These are phyloP conservation scores for Nomada hirtipes DNA, from an alignment of 2,888 invertebrate species.

Conservation along the genomic window DNA sequence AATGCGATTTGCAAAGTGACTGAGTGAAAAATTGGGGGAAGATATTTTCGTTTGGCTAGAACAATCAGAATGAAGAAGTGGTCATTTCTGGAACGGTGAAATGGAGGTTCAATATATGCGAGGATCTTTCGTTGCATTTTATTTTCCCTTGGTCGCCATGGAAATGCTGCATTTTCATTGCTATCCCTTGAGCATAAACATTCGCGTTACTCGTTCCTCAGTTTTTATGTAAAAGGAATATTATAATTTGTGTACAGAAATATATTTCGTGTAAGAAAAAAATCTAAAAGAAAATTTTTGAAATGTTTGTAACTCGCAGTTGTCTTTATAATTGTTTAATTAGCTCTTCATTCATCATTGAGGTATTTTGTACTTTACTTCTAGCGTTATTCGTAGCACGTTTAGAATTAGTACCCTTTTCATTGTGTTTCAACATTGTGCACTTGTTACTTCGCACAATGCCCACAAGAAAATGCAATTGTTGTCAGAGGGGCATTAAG, in stretches of 20 bases:
- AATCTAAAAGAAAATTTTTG: neutral
- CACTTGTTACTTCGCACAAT: neutral
- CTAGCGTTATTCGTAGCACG: neutral
- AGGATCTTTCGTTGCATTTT: too few species aligned
- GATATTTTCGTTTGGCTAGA: neutral
- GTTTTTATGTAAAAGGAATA: neutral
- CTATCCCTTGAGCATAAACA: neutral
- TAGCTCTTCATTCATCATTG: too few species aligned
- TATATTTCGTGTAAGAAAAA: too few species aligned
- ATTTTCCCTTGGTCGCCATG: neutral
- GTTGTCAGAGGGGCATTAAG: slow-evolving; percentile 5
- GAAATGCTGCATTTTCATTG: neutral
- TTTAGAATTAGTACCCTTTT: neutral
- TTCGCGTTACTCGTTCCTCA: neutral
- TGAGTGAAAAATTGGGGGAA: neutral
- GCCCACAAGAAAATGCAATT: slow-evolving; percentile 1
- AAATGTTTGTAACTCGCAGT: neutral
- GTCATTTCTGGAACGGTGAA: neutral
- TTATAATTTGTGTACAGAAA: too few species aligned
- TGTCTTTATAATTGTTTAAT: neutral
- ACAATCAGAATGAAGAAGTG: too few species aligned
- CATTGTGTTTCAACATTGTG: neutral
- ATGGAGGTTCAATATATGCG: neutral
- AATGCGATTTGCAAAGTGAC: neutral
- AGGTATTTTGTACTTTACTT: too few species aligned